Evolutionary conservation across 35 echinoderm and acorn worm genomes (phyloP).

Genomic region (Anneissia japonica): DNA sequence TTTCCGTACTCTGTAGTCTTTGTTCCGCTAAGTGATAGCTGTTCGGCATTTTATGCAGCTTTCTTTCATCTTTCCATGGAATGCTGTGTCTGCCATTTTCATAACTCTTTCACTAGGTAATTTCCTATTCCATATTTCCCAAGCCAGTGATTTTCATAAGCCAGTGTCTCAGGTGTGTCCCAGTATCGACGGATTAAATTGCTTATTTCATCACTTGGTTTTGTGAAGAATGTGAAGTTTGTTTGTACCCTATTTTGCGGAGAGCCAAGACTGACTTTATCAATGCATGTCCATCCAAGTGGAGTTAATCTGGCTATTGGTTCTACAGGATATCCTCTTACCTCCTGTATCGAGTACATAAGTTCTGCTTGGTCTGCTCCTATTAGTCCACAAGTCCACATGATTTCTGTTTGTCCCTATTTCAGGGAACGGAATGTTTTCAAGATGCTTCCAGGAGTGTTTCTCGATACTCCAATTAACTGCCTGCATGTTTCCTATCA

Average conservation of each 20-base stretch:
- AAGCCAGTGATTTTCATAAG: too few species aligned
- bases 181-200: neutral
- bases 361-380: slow-evolving; percentile 4
- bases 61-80: slow-evolving; percentile 25
- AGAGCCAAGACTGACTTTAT: neutral
- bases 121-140: too few species aligned
- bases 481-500: neutral
- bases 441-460: too few species aligned
- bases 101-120: too few species aligned
- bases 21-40: neutral
- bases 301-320: slow-evolving; percentile 37
- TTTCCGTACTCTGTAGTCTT: neutral
- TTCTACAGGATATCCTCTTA: too few species aligned
- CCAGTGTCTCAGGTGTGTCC: neutral
- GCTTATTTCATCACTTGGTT: neutral
- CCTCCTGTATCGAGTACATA: too few species aligned
- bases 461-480: neutral
- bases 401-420: neutral
- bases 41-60: neutral
- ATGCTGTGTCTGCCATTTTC: neutral
- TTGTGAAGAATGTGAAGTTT: neutral
- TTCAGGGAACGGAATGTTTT: neutral
- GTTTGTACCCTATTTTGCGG: neutral
- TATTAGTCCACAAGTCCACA: slow-evolving; percentile 11
- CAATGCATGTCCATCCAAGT: slow-evolving; percentile 31